A percentile compares a stretch with the other conserved stretches of the same genome.
Conservation (phyloP, 2,113 vertebrate species). For the Sitta europaea region DNA sequence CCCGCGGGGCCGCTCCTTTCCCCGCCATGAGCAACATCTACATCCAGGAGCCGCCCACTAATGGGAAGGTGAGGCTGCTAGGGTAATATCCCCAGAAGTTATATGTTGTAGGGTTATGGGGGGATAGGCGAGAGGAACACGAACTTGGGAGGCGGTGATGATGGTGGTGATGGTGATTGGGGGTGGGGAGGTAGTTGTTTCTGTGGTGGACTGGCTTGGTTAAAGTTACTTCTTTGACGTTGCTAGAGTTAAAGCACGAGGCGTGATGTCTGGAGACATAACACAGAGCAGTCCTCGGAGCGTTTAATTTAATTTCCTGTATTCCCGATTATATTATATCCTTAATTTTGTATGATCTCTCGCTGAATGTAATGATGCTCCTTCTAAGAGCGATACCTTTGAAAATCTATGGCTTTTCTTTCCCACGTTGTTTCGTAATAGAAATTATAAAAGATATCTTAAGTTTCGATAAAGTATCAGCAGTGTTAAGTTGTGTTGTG, state of each 20-base stretch:
- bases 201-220: not conserved
- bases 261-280: accelerated
- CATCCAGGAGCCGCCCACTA: slow-evolving; percentile 94
- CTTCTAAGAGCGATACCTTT: not conserved
- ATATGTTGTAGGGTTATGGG: accelerated
- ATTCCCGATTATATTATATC: accelerated
- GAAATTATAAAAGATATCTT: not conserved
- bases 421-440: accelerated
- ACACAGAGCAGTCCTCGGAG: not conserved
- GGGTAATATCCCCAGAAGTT: not conserved
- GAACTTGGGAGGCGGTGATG: accelerated
- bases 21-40: slow-evolving; percentile 93
- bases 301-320: accelerated
- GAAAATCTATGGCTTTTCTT: not conserved
- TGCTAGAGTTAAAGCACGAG: too few relatives aligned
- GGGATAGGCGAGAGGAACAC: accelerated
- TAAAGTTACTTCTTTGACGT: not conserved
- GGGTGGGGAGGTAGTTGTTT: not conserved
- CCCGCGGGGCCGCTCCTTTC: accelerated
- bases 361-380: not conserved
- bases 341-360: not conserved
- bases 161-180: accelerated
- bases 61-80: slow-evolving; percentile 84
- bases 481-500: not conserved
- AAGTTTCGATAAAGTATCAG: not conserved